Percentiles rank a stretch among this genome's conserved stretches.
phyloP scores from a whole-genome alignment of 1,140 invertebrate species.

The Macrobrachium rosenbergii region DNA sequence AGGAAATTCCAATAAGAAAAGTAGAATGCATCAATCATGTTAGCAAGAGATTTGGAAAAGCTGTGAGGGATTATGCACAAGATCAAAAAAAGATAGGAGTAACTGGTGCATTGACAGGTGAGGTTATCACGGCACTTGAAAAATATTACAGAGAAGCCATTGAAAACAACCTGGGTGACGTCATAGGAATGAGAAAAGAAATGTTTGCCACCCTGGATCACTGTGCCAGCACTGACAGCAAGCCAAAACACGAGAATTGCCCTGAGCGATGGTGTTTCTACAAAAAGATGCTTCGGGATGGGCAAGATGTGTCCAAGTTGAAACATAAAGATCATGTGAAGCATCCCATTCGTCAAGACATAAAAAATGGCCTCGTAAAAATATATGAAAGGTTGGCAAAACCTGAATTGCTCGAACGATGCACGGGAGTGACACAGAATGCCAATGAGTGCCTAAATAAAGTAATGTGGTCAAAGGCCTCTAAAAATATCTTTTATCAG shows the following conservation, averaged over 20 bases:
- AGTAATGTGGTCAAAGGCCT: conserved; percentile 19
- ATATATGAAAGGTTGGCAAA: not conserved
- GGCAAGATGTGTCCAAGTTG: not conserved
- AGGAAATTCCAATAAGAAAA: not conserved
- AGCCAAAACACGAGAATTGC: not conserved
- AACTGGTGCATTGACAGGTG: conserved; percentile 1
- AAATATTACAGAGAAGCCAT: conserved; percentile 8
- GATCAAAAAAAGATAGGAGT: conserved; percentile 8
- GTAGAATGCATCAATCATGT: conserved; percentile 24
- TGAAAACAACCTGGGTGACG: not conserved
- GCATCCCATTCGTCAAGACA: not conserved
- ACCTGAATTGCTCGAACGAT: conserved; percentile 8
- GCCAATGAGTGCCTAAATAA: conserved; percentile 6
- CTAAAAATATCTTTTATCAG: conserved; percentile 3
- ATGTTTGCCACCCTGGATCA: not conserved
- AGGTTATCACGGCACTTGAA: not conserved
- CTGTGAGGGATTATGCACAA: not conserved
- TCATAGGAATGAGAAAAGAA: not conserved
- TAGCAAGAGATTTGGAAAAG: conserved; percentile 6
- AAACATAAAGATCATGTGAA: conserved; percentile 5
- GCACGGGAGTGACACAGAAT: conserved; percentile 6
- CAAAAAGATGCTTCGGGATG: not conserved
- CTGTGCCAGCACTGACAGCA: not conserved
- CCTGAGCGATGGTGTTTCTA: conserved; percentile 19
- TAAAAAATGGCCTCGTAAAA: conserved; percentile 13